Conservation (phyloP, 2,797 vertebrate genomes). For the Vespertilio murinus region DNA sequence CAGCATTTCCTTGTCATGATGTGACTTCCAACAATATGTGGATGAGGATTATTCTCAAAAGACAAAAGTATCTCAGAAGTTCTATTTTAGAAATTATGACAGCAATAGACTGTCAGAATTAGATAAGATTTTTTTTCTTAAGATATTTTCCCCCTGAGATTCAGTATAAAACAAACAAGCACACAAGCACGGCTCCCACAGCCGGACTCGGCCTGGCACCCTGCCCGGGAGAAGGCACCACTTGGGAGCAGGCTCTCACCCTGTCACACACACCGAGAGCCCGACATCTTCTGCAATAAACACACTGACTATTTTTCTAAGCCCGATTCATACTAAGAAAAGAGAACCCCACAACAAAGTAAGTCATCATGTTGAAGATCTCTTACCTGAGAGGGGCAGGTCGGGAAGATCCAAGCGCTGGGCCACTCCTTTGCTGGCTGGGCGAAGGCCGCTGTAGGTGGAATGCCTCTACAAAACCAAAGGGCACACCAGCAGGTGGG, state of each 20-base stretch:
- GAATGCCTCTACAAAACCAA: conserved; percentile 90
- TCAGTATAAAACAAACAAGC: conserved; percentile 63
- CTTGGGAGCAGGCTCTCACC: not conserved
- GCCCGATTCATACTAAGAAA: conserved; percentile 47
- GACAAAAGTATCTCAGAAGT: conserved; percentile 51
- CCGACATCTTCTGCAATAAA: conserved; percentile 59
- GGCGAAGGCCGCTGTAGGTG: conserved; percentile 84
- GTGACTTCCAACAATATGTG: not conserved
- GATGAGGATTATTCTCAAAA: conserved; percentile 58
- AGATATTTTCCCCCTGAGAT: conserved; percentile 71
- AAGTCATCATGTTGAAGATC: not conserved
- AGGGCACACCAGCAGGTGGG: not conserved
- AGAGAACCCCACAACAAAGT: not conserved
- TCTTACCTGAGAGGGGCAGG: conserved; percentile 90
- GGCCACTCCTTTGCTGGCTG: conserved; percentile 88
- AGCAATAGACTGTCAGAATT: conserved; percentile 70
- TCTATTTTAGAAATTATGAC: conserved; percentile 64
- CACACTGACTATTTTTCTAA: conserved; percentile 54
- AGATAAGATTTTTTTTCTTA: conserved; percentile 60
- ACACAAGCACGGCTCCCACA: not conserved
- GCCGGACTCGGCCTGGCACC: not conserved
- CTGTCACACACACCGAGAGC: not conserved
- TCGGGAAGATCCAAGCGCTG: conserved; percentile 90
- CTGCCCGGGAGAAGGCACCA: conserved; percentile 41
- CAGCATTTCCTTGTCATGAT: not conserved